phyloP scores from a whole-genome alignment of 2,113 vertebrate genomes.

The Cyprinodon brontotheroides region DNA sequence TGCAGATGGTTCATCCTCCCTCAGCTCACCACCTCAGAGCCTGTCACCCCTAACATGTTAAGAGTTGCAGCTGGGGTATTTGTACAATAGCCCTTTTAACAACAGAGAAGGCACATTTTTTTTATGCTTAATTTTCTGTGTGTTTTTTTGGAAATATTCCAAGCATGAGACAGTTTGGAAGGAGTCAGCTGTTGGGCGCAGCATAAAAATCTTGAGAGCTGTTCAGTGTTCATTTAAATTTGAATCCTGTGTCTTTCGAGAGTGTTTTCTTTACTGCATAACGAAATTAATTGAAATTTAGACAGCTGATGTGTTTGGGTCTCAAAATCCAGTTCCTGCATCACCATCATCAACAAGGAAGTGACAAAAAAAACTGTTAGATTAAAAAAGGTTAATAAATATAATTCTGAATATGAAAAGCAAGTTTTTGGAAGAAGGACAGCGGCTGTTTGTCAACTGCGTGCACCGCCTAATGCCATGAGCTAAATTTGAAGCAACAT shows the following conservation, averaged over 20 bases:
- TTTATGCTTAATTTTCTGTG: conserved; percentile 1
- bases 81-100: conserved; percentile 5
- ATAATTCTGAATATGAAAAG: conserved; percentile 36
- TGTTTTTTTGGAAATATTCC: background rate
- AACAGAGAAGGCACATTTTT: background rate
- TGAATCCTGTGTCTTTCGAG: conserved; percentile 6
- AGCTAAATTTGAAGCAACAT: conserved; percentile 49
- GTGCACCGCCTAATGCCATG: conserved; percentile 20
- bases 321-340: conserved; percentile 24
- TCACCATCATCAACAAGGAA: conserved; percentile 9
- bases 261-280: conserved; percentile 33
- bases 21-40: conserved; percentile 13
- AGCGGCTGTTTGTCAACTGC: conserved; percentile 32
- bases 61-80: conserved; percentile 17
- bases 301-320: conserved; percentile 15
- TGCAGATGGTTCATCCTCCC: conserved; percentile 13
- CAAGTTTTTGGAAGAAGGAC: conserved; percentile 41
- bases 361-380: conserved; percentile 6
- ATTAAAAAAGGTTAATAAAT: conserved; percentile 25
- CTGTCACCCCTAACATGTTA: background rate
- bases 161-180: background rate
- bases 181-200: conserved; percentile 4
- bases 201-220: conserved; percentile 13
- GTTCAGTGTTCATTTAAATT: conserved; percentile 26
- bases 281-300: background rate